A percentile compares a stretch with the other conserved stretches of the same genome.
Conservation (phyloP, 1,140 invertebrate species). For the Bicyclus anynana region DNA sequence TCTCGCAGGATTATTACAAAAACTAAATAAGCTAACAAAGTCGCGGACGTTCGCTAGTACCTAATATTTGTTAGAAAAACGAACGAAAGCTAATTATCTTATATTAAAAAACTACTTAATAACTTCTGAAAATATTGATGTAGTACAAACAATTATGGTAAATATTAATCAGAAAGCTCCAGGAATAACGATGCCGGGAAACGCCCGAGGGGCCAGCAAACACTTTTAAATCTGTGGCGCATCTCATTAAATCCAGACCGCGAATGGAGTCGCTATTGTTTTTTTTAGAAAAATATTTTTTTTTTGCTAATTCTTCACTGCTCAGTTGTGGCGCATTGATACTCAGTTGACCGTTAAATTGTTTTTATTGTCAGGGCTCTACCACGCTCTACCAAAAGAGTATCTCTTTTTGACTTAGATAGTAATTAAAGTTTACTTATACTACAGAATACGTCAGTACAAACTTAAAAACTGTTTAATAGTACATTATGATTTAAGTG, state of each 20-base stretch:
- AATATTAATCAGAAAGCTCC: conserved; percentile 69
- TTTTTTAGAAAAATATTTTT: conserved; percentile 59
- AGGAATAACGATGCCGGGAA: conserved; percentile 61
- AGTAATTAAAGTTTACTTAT: too few species aligned
- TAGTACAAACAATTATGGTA: conserved; percentile 30
- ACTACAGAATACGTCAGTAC: too few species aligned
- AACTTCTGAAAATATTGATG: background rate
- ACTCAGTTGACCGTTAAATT: background rate
- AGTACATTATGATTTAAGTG: too few species aligned
- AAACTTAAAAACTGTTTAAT: too few species aligned
- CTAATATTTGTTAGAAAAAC: too few species aligned
- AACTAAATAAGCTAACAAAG: too few species aligned
- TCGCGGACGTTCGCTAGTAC: too few species aligned
- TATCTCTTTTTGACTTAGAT: too few species aligned
- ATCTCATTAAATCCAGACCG: conserved; percentile 67
- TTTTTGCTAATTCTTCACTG: conserved; percentile 56
- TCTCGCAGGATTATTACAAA: too few species aligned
- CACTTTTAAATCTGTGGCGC: conserved; percentile 69
- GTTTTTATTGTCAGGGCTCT: background rate
- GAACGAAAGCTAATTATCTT: conserved; percentile 1
- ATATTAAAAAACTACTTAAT: background rate
- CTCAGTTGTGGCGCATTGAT: conserved; percentile 41
- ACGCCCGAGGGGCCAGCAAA: conserved; percentile 62
- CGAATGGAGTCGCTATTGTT: conserved; percentile 61
- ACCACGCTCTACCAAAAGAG: too few species aligned